Conservation (phyloP, 1,140 invertebrate species). For the Melanaphis sacchari region DNA sequence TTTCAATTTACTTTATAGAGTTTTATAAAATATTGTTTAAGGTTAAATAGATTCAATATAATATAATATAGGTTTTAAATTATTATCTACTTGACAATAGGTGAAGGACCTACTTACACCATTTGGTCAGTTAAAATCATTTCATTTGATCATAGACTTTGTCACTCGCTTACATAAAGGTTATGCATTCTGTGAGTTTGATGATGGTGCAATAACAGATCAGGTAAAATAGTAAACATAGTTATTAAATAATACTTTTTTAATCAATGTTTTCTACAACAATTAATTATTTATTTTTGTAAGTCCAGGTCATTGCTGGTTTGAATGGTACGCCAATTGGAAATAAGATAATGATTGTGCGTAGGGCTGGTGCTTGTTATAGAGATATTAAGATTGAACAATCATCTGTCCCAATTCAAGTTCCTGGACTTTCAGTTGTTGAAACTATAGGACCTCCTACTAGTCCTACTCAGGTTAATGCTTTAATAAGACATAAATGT, state of each 20-base stretch:
- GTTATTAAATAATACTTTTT: not conserved
- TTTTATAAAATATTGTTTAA: not conserved
- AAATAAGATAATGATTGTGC: constrained; percentile 98
- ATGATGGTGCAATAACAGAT: constrained; percentile 96
- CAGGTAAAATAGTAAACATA: constrained; percentile 71
- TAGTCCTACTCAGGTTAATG: constrained; percentile 84
- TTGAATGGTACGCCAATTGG: constrained; percentile 99
- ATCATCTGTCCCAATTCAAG: constrained; percentile 85
- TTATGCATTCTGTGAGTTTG: constrained; percentile 99
- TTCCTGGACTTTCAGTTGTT: constrained; percentile 91
- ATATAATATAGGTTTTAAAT: not conserved
- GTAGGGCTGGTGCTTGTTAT: constrained; percentile 92
- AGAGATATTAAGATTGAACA: constrained; percentile 86
- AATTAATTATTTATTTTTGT: not conserved
- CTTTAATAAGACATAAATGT: not conserved
- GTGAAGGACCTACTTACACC: constrained; percentile 96
- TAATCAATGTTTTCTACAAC: not conserved
- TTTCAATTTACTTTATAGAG: not conserved
- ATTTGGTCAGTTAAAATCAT: constrained; percentile 95
- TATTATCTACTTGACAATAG: constrained; percentile 65
- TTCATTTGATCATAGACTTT: constrained; percentile 98
- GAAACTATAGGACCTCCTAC: constrained; percentile 90
- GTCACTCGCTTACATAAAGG: constrained; percentile 97
- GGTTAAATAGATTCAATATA: not conserved
- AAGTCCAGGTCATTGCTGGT: constrained; percentile 89